Base-by-base conservation (phyloP, 2,113 vertebrate genomes). In the Psammodynastes pulverulentus region DNA sequence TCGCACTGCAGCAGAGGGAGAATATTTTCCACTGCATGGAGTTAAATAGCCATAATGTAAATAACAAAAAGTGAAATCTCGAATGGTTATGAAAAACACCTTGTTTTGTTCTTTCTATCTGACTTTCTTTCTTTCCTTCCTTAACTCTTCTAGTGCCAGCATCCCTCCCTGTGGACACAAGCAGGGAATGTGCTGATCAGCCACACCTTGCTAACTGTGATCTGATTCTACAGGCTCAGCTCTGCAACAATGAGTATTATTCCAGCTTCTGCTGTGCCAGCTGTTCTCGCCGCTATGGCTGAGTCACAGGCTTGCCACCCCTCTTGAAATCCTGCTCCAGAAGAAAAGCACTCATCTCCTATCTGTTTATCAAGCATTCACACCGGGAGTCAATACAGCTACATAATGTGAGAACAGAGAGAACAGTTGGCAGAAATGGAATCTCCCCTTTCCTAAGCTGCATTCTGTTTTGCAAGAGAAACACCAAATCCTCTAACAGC, bases 261-360 rank as follows among this genome's bases (percentile, higher is more conserved):
- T 98, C 98, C 95, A 98, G 98, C 92, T 99, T 99, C 98, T 99
- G 99, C 97, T 99, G 99, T 0, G 98, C 98, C 92, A 99, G 98
- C 97, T 99, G 99, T 0, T 95, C 98, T 92, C 97, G 95, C 15
- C 95, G 97, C 21, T 95, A 52, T 3, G 91, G 91, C 91, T 92
- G 86, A 92, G 5, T 8, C 34, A 43, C 56, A 29, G 39, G 86
- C 48, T 52, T 21, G 7, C 54, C 15, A 13, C 5, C n/a, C 1
- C 13, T 4, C 58, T 26, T n/a, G 24, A 4, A 23, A n/a, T 13
- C 84, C 84, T 85, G 26, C 0, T 1, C 84, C 46, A 0, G 0
- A 54, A 62, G 13, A 49, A 58, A 5, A 9, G 34, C 52, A 72
- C 53, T 45, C n/a, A 88, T 62, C 46, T 84, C 91, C 34, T 1